Evolutionary conservation across 2,888 invertebrate species (phyloP), one percentile per base, ranked within the genome.

Genomic region (Electrophaes corylata): DNA sequence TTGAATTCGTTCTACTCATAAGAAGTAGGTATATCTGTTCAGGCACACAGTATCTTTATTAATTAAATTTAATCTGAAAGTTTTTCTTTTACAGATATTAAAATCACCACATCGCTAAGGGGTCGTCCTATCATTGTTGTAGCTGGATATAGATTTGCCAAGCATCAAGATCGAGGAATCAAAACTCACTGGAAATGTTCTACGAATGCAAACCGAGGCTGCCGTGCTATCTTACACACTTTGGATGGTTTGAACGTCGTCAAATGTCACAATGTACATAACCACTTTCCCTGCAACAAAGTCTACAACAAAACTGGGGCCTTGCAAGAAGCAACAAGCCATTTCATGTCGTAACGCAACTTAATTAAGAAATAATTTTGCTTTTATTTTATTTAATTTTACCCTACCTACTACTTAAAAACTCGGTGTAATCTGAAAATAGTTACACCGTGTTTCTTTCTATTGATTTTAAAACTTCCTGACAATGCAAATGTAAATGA

Each of bases 121-220:
- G 54, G 54, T 11, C n/a, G 10, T 35, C 48, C 54, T 5, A 39
- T 46, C 3, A 45, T 53, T 1, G 3, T 46, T 14, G 46, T 43
- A 1, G 33, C 26, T 12, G 54, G 54, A 6, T 59, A 55, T 37
- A 54, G 37, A 23, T 59, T 59, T 18, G 18, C 37, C 1, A 59
- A 46, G 20, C 40, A 47, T 6, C 31, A 45, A 29, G 18, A 19
- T 0, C 37, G 40, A 6, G 52, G 53, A 14, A 26, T 12, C 2
- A 58, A 59, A 18, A 54, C 14, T 6, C 41, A 54, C 35, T 59
- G 58, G 58, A 26, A 35, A 8, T 59, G 58, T 35, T 39, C 53
- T 0, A 50, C 52, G 3, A 26, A 59, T n/a, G 14, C 20, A 0
- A 44, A 14, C 11, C 23, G 29, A 3, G 53, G 53, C 3, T 58